phyloP scores from a whole-genome alignment of 1,140 invertebrate genomes.

The Apis laboriosa region DNA sequence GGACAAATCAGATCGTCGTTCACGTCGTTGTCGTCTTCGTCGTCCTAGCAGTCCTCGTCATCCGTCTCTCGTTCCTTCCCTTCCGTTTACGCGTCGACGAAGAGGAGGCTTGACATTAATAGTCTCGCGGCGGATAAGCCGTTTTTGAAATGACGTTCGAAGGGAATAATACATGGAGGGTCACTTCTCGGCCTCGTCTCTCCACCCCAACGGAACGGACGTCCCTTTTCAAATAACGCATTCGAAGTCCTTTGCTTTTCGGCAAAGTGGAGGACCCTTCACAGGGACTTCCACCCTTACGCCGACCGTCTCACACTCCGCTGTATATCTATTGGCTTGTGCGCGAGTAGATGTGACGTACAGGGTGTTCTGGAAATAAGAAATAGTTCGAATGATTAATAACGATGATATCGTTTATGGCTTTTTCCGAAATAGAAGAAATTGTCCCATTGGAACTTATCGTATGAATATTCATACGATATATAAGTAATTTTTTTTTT shows the following conservation, averaged over 20 bases:
- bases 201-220: constrained; percentile 45
- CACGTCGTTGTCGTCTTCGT: constrained; percentile 9
- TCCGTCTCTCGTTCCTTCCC: constrained; percentile 33
- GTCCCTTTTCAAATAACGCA: constrained; percentile 62
- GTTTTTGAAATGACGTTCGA: constrained; percentile 69
- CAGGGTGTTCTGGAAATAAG: constrained; percentile 26
- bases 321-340: constrained; percentile 22
- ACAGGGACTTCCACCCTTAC: constrained; percentile 52
- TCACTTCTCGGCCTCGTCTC: constrained; percentile 61
- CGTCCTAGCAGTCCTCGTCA: constrained; percentile 20
- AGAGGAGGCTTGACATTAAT: constrained; percentile 64
- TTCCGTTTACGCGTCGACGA: constrained; percentile 62
- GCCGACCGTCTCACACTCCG: constrained; percentile 47
- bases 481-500: too few relatives aligned
- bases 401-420: not conserved
- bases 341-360: constrained; percentile 21
- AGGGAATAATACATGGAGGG: constrained; percentile 71
- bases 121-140: constrained; percentile 66
- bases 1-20: constrained; percentile 54
- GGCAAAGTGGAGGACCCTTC: constrained; percentile 58
- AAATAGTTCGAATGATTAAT: not conserved
- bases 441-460: too few relatives aligned
- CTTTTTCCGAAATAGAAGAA: not conserved
- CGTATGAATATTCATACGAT: too few relatives aligned
- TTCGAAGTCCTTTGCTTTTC: constrained; percentile 68